Conservation (phyloP, 2,797 vertebrate species). For the Sus cebifrons region DNA sequence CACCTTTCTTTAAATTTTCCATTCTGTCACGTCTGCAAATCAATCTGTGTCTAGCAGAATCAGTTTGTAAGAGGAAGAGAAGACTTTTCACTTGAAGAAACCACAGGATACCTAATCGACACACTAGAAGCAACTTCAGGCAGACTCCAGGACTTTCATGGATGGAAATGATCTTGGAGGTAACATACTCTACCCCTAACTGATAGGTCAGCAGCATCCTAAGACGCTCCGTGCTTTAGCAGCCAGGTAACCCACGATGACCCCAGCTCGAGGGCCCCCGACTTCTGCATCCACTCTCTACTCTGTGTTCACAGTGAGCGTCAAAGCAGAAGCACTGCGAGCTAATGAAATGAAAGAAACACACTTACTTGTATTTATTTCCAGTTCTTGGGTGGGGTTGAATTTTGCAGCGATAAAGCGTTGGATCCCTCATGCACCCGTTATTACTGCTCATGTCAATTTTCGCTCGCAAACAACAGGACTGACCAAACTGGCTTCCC, state of each 20-base stretch:
- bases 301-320: not conserved
- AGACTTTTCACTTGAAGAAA: not conserved
- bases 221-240: not conserved
- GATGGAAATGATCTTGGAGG: not conserved
- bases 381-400: conserved; percentile 96
- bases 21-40: not conserved
- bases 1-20: not conserved
- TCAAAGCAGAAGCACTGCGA: not conserved
- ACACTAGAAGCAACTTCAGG: not conserved
- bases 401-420: conserved; percentile 98
- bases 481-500: conserved; percentile 95
- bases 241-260: not conserved
- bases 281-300: not conserved
- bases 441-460: conserved; percentile 99
- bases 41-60: not conserved
- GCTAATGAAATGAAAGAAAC: not conserved
- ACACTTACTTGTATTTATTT: conserved; percentile 94
- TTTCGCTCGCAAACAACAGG: conserved; percentile 98
- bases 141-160: not conserved
- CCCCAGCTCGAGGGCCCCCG: not conserved
- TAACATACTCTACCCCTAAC: not conserved
- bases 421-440: conserved; percentile 98
- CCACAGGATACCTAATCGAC: not conserved
- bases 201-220: not conserved
- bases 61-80: not conserved